Conservation (phyloP, 2,888 invertebrate species). For the Ellobium chinense region DNA sequence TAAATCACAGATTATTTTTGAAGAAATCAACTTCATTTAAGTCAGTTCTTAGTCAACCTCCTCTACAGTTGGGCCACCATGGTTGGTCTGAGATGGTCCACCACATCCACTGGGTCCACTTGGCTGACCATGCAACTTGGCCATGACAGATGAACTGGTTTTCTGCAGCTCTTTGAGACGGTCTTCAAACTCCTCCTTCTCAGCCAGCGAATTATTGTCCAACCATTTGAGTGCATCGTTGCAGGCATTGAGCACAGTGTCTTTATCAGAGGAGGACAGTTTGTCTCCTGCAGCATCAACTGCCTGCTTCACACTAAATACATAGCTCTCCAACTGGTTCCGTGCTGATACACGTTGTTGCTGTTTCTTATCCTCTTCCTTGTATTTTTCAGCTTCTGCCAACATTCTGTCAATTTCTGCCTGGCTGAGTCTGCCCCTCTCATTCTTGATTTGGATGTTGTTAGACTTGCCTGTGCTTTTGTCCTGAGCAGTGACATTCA, state of each 20-base stretch:
- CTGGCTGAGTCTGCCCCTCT: conserved; percentile 90
- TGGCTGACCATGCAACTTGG: conserved; percentile 76
- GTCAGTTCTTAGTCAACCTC: too few relatives aligned
- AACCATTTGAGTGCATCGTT: conserved; percentile 88
- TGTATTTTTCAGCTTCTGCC: conserved; percentile 72
- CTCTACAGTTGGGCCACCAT: too few relatives aligned
- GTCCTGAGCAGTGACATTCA: conserved; percentile 82
- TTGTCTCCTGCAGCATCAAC: conserved; percentile 82
- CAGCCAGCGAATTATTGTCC: conserved; percentile 88
- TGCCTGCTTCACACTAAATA: conserved; percentile 80
- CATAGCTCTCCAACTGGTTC: conserved; percentile 70
- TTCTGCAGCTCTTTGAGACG: conserved; percentile 88
- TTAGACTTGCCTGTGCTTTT: conserved; percentile 89
- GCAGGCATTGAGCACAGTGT: conserved; percentile 81
- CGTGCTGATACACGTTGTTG: conserved; percentile 62
- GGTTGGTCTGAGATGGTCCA: neutral
- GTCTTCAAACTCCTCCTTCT: too few relatives aligned
- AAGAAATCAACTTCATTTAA: too few relatives aligned
- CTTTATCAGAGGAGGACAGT: conserved; percentile 85
- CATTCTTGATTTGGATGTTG: conserved; percentile 91
- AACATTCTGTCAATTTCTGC: conserved; percentile 89
- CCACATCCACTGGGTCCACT: too few relatives aligned
- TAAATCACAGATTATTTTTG: too few relatives aligned
- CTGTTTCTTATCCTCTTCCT: conserved; percentile 74
- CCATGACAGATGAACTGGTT: conserved; percentile 89